phyloP scores from a whole-genome alignment of 2,888 invertebrate species.

The Drosophila quinaria region DNA sequence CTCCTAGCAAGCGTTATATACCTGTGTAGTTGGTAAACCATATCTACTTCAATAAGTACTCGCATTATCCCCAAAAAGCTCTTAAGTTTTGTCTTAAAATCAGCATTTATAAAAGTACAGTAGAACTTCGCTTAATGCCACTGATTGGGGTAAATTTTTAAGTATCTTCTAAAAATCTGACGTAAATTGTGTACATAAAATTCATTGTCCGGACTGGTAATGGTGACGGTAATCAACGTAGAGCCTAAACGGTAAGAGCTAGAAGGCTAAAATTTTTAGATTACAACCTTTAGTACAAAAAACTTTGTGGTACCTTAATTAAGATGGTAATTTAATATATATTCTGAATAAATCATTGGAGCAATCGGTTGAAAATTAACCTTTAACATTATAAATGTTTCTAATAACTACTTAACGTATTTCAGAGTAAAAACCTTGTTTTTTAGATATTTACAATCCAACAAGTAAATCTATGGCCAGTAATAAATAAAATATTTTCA shows the following conservation, averaged over 20 bases:
- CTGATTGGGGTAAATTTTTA: too few species aligned
- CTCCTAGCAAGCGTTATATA: conserved; percentile 33
- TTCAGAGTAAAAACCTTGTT: too few species aligned
- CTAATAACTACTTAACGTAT: too few species aligned
- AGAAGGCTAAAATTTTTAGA: neutral
- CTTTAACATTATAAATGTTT: too few species aligned
- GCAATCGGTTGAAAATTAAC: too few species aligned
- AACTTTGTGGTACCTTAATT: neutral
- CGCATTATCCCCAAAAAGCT: conserved; percentile 23
- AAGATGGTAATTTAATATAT: neutral
- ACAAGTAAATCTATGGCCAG: too few species aligned
- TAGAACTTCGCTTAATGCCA: neutral
- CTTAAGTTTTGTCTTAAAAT: conserved; percentile 15
- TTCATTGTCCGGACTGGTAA: too few species aligned
- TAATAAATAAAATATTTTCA: too few species aligned
- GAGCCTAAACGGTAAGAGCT: neutral
- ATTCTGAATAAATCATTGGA: neutral
- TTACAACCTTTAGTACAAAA: neutral
- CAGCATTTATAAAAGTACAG: conserved; percentile 14
- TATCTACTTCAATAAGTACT: conserved; percentile 7
- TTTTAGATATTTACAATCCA: too few species aligned
- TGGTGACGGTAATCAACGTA: too few species aligned
- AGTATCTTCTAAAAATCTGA: too few species aligned
- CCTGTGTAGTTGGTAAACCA: neutral
- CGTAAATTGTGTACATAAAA: too few species aligned